Conservation (phyloP, 2,888 invertebrate genomes). For the Netelia inedita region DNA sequence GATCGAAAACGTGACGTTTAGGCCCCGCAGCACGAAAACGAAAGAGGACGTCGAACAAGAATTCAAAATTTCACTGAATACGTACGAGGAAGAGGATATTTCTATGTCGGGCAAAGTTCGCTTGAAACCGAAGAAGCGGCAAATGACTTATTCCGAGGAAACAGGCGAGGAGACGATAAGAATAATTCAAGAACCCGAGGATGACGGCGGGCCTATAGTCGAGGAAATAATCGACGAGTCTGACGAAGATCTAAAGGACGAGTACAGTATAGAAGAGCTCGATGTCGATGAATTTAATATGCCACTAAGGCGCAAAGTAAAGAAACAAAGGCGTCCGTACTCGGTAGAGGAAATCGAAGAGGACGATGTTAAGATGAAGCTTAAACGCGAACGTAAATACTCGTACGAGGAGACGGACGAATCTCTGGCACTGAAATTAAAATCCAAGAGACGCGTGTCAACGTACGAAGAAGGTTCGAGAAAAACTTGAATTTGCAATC, state of each 20-base stretch:
- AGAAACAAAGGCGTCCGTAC: constrained; percentile 82
- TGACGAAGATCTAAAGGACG: constrained; percentile 87
- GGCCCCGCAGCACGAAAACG: constrained; percentile 91
- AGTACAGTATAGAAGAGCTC: constrained; percentile 84
- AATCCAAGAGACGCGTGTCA: constrained; percentile 89
- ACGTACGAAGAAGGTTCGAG: constrained; percentile 89
- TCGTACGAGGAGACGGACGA: constrained; percentile 87
- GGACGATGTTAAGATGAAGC: constrained; percentile 84
- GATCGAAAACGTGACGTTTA: constrained; percentile 92
- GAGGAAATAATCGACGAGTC: constrained; percentile 90
- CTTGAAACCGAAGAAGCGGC: constrained; percentile 89
- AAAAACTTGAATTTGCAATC: constrained; percentile 44
- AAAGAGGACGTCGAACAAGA: constrained; percentile 96
- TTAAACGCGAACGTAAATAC: constrained; percentile 85
- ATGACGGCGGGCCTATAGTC: constrained; percentile 87
- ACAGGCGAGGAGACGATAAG: constrained; percentile 91
- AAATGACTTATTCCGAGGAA: constrained; percentile 92
- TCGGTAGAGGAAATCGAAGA: constrained; percentile 87
- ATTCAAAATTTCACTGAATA: constrained; percentile 94
- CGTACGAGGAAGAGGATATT: constrained; percentile 95
- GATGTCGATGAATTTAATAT: constrained; percentile 83
- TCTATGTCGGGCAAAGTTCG: constrained; percentile 94
- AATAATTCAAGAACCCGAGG: constrained; percentile 89
- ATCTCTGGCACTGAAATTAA: constrained; percentile 90
- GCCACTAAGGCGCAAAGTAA: constrained; percentile 80